These are phyloP conservation scores for Trissolcus japonicus DNA, from an alignment of 2,888 invertebrate genomes.

Conservation along the genomic window DNA sequence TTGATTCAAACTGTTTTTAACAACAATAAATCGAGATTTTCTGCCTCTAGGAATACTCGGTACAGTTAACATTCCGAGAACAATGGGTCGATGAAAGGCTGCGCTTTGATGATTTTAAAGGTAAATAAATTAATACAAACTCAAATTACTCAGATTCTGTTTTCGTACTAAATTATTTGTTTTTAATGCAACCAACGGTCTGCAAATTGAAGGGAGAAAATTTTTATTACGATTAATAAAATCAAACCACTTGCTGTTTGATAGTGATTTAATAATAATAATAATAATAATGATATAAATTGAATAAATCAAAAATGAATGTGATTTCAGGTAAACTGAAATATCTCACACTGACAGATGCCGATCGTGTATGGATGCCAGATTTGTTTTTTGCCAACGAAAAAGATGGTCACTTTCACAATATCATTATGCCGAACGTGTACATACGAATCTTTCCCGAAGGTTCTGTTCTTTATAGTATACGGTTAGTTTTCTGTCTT, in stretches of 20 bases:
- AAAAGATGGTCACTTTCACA: constrained; percentile 97
- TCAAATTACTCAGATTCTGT: too few relatives aligned
- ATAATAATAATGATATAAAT: too few relatives aligned
- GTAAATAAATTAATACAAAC: constrained; percentile 75
- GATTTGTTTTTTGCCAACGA: constrained; percentile 98
- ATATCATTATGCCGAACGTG: constrained; percentile 98
- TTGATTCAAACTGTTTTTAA: too few relatives aligned
- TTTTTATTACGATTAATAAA: not conserved
- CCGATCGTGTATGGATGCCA: constrained; percentile 98
- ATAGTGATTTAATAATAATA: too few relatives aligned
- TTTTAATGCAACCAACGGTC: too few relatives aligned
- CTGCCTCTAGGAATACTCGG: constrained; percentile 94
- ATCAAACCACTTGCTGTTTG: too few relatives aligned
- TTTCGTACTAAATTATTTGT: not conserved
- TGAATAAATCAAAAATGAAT: not conserved
- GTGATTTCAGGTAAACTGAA: constrained; percentile 85
- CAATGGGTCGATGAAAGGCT: constrained; percentile 97
- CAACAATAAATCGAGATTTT: constrained; percentile 29
- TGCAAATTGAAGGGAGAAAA: not conserved
- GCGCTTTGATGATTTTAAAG: constrained; percentile 91
- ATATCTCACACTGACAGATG: constrained; percentile 94
- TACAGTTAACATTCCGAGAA: constrained; percentile 97
- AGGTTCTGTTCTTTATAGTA: constrained; percentile 96
- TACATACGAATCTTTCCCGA: constrained; percentile 97
- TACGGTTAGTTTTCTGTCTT: constrained; percentile 80